phyloP scores from a whole-genome alignment of 2,113 vertebrate genomes.

The Prionailurus viverrinus region DNA sequence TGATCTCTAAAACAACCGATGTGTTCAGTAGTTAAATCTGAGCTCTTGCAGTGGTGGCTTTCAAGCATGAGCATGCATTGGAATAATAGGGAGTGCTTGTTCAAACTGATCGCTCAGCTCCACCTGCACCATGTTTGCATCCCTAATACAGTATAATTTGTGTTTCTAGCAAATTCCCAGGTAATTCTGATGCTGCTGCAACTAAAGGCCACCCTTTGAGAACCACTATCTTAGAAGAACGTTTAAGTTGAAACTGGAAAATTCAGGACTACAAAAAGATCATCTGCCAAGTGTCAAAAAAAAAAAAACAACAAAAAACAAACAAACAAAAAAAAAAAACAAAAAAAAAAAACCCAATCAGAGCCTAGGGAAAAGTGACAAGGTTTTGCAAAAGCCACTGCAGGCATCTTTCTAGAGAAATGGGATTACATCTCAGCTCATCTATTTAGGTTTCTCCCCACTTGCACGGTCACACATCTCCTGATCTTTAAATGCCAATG shows the following conservation, averaged over 20 bases:
- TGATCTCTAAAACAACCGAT: background rate
- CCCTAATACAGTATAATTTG: background rate
- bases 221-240: background rate
- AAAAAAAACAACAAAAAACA: no score
- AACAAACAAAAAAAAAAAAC: no score
- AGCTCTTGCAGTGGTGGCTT: background rate
- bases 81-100: background rate
- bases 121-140: background rate
- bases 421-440: background rate
- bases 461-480: conserved; percentile 17
- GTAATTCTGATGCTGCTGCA: background rate
- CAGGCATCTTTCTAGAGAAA: background rate
- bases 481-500: background rate
- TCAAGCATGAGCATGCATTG: background rate
- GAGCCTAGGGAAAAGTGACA: background rate
- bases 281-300: background rate
- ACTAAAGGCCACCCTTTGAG: background rate
- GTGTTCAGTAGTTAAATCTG: background rate
- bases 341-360: background rate
- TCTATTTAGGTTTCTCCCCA: background rate
- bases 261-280: background rate
- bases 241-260: background rate
- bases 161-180: conserved; percentile 1
- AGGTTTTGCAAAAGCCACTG: background rate
- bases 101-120: background rate